Conservation (phyloP, 2,888 invertebrate genomes). For the Micropterix aruncella region DNA sequence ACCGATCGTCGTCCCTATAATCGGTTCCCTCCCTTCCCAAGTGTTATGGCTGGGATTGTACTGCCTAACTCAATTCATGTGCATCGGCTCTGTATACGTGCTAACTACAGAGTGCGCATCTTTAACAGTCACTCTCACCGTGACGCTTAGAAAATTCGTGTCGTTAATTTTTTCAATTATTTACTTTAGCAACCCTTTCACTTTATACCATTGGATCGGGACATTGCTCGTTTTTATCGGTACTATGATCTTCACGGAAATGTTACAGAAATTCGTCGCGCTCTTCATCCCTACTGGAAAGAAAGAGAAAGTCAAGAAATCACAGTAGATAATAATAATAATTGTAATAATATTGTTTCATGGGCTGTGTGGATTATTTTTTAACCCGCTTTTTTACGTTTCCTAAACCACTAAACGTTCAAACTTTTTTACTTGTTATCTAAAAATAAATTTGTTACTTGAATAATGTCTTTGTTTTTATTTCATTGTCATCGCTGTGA, state of each 20-base stretch:
- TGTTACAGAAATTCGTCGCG: slow-evolving; percentile 38
- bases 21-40: slow-evolving; percentile 51
- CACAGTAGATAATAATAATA: no score
- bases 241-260: slow-evolving; percentile 83
- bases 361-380: no score
- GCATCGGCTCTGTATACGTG: slow-evolving; percentile 89
- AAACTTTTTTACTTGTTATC: no score
- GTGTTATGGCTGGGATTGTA: slow-evolving; percentile 69
- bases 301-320: slow-evolving; percentile 20
- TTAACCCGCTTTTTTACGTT: no score
- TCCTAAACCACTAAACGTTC: no score
- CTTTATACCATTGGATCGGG: slow-evolving; percentile 80
- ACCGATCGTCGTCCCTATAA: slow-evolving; percentile 42
- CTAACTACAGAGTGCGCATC: slow-evolving; percentile 91
- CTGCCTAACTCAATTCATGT: slow-evolving; percentile 78
- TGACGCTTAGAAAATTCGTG: slow-evolving; percentile 90
- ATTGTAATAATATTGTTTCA: no score
- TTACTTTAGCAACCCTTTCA: slow-evolving; percentile 92
- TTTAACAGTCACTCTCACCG: slow-evolving; percentile 87
- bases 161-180: slow-evolving; percentile 90
- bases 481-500: no score
- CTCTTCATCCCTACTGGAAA: slow-evolving; percentile 22
- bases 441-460: no score
- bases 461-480: no score
- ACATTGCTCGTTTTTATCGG: slow-evolving; percentile 84